phyloP scores from a whole-genome alignment of 2,113 vertebrate genomes.

The Numenius arquata region DNA sequence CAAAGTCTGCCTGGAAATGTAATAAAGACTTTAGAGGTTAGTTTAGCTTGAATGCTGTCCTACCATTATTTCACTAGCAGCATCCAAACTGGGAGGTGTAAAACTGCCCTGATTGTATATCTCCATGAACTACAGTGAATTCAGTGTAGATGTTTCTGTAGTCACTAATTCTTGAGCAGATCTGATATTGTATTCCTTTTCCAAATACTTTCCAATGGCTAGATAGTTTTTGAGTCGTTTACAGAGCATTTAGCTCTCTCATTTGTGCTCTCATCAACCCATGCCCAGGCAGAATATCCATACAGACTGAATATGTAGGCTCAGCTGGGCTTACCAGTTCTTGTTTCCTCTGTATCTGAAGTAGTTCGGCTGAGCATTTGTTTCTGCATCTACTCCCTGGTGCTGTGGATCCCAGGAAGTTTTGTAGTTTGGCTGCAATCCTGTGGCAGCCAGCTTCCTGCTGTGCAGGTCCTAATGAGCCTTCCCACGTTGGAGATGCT shows the following conservation, averaged over 20 bases:
- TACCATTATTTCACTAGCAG: neutral
- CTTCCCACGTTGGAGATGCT: neutral
- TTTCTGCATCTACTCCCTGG: neutral
- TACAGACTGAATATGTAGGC: neutral
- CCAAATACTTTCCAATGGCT: neutral
- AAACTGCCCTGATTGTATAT: neutral
- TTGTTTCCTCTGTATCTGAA: neutral
- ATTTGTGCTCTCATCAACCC: neutral
- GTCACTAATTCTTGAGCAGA: neutral
- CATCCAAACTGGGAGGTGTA: neutral
- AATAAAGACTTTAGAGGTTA: neutral
- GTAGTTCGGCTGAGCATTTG: neutral
- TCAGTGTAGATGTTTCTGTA: neutral
- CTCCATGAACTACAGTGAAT: neutral
- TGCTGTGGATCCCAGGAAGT: neutral
- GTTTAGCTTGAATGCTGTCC: neutral
- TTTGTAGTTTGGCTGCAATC: neutral
- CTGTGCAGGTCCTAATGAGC: neutral
- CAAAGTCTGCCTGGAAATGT: neutral
- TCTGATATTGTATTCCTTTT: neutral
- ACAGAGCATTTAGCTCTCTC: neutral
- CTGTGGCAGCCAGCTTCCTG: neutral
- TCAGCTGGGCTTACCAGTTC: neutral
- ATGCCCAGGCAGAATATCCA: neutral
- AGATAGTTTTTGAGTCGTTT: neutral